phyloP scores from a whole-genome alignment of 2,888 invertebrate species.

The Trissolcus brochymenae region DNA sequence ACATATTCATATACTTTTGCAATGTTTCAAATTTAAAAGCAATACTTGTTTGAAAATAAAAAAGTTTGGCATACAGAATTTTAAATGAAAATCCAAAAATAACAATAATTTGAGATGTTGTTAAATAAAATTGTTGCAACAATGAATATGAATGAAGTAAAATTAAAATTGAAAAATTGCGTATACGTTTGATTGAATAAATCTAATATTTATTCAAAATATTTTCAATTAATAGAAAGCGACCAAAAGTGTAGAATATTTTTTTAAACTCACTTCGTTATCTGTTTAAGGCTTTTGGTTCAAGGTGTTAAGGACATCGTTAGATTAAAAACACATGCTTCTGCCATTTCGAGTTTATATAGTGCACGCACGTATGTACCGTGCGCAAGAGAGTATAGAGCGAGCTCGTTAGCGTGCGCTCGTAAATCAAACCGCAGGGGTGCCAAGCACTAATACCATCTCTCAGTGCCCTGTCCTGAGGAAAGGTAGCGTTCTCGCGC shows the following conservation, averaged over 20 bases:
- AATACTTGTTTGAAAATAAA: constrained; percentile 5
- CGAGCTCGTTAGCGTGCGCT: constrained; percentile 73
- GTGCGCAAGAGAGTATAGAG: constrained; percentile 30
- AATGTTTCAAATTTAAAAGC: constrained; percentile 45
- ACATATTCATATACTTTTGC: constrained; percentile 48
- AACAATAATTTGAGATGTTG: constrained; percentile 28
- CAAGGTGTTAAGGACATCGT: constrained; percentile 48
- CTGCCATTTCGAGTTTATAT: constrained; percentile 41
- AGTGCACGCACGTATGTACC: constrained; percentile 25
- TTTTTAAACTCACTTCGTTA: constrained; percentile 16
- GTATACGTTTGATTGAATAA: no score
- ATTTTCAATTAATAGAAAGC: not conserved
- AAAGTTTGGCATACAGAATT: not conserved
- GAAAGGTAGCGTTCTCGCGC: constrained; percentile 67
- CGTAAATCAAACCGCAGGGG: constrained; percentile 76
- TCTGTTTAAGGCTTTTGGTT: constrained; percentile 28
- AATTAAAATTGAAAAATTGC: no score
- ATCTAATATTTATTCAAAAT: not conserved
- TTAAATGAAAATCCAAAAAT: constrained; percentile 29
- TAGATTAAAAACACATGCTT: constrained; percentile 48
- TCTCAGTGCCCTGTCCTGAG: constrained; percentile 60
- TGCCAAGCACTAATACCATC: constrained; percentile 73
- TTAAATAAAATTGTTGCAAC: no score
- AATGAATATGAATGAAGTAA: no score
- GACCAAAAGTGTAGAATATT: not conserved